These are phyloP conservation scores for Patiria miniata DNA, from an alignment of 35 echinoderm and acorn worm species.

Conservation along the genomic window DNA sequence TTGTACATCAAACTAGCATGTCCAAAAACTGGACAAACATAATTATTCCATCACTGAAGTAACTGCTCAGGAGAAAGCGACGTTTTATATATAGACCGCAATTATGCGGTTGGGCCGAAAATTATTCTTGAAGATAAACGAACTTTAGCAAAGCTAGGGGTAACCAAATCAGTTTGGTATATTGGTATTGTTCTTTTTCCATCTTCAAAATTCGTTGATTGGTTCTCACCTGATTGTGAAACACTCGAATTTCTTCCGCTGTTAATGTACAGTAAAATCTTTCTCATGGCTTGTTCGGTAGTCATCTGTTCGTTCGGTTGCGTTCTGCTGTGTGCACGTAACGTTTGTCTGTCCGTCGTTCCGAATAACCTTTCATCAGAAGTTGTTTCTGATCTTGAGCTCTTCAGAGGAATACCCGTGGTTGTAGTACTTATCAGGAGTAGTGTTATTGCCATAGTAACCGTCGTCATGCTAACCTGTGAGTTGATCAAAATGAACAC, in stretches of 20 bases:
- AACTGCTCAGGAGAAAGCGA: too few species aligned
- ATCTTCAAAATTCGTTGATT: not conserved
- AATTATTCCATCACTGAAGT: too few species aligned
- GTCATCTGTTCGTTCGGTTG: not conserved
- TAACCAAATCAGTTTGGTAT: too few species aligned
- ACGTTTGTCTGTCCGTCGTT: not conserved
- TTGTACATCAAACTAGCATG: too few species aligned
- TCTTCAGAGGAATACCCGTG: slow-evolving; percentile 1
- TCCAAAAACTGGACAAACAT: too few species aligned
- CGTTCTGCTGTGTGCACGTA: not conserved
- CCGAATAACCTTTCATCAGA: not conserved
- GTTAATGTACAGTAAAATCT: not conserved
- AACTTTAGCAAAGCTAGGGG: too few species aligned
- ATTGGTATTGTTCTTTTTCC: too few species aligned
- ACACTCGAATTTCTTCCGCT: not conserved
- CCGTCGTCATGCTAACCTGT: slow-evolving; percentile 16
- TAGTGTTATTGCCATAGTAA: not conserved
- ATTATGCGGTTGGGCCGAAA: too few species aligned
- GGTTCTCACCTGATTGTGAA: not conserved
- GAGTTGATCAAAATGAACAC: not conserved
- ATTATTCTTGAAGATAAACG: too few species aligned
- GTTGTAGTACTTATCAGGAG: not conserved
- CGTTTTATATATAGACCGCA: too few species aligned
- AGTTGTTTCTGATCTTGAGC: not conserved
- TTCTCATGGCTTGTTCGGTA: not conserved